Evolutionary conservation across 2,113 vertebrate genomes (phyloP).

Genomic region (Aegithalos caudatus): DNA sequence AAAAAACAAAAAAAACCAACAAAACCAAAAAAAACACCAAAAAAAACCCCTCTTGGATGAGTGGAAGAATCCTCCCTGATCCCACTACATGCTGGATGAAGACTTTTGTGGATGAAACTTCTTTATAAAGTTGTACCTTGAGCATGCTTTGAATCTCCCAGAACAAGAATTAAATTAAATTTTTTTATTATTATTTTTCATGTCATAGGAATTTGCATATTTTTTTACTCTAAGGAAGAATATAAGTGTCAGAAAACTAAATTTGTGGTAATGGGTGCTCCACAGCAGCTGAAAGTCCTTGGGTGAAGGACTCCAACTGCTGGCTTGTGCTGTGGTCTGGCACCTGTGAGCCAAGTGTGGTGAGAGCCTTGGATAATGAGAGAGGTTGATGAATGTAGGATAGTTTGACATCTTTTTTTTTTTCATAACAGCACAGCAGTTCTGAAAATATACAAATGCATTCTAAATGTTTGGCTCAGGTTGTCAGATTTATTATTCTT

Average conservation of each 20-base stretch:
- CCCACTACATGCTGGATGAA: not conserved
- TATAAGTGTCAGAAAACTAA: not conserved
- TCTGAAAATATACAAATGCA: not conserved
- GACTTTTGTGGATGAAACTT: not conserved
- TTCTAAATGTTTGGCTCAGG: not conserved
- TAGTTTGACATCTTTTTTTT: not conserved
- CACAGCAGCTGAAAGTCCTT: slow-evolving; percentile 51
- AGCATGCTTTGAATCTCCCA: not conserved
- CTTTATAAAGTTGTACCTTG: not conserved
- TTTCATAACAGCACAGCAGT: not conserved
- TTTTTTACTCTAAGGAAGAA: not conserved
- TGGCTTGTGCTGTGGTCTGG: not conserved
- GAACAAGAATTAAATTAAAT: not conserved
- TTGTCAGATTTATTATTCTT: not conserved
- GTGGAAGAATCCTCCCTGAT: not conserved
- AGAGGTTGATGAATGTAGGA: not conserved
- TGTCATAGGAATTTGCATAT: not conserved
- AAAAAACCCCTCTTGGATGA: not conserved
- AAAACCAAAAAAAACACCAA: too few relatives aligned
- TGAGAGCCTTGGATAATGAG: not conserved
- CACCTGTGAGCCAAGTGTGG: slow-evolving; percentile 23
- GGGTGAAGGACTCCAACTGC: slow-evolving; percentile 19
- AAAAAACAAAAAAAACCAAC: too few relatives aligned
- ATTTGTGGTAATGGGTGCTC: not conserved
- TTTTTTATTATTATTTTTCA: not conserved